Base-by-base conservation (phyloP, 2,888 invertebrate species). In the Andrena fulva region DNA sequence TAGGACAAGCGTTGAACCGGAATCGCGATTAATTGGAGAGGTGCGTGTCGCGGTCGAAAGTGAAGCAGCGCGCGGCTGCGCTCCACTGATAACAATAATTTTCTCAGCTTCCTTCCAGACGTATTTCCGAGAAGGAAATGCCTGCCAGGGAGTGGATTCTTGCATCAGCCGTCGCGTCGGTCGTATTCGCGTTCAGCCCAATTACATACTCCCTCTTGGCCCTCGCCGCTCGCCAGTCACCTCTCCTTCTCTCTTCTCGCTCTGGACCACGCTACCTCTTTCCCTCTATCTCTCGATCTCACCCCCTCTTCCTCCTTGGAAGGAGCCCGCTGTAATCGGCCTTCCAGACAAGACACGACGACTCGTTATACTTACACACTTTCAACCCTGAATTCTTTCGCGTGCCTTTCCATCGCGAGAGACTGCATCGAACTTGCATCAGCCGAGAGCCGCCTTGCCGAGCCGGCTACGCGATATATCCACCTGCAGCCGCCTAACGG, bases 351-450 rank as follows among this genome's bases (percentile, higher is more conserved):
- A 68, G 84, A 80, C 80, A 81, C 75, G 89, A 84, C 78, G 81
- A 83, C 85, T 90, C 89, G 88, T 90, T 89, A 86, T 80, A 90
- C 90, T 90, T 89, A 83, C 86, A 87, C 89, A 88, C 87, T 84
- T 84, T 74, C 84, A 85, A 86, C 78, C 81, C 82, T 88, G 88
- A 86, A 89, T 89, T 88, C 88, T 88, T 88, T 89, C 85, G 83
- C 85, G 71, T 82, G 89, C 81, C 88, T 88, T 86, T 85, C 88
- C 84, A 88, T 85, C 82, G 78, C 84, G 89, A 82, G 84, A 87
- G 71, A 69, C 78, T 42, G 80, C 83, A 70, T 67, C 80, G 80
- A 80, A 84, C 83, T 88, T 89, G 89, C 89, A 85, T 88, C 88
- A 88, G 88, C 88, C 89, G 74, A 54, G 33, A 54, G 73, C 66